Evolutionary conservation across 2,888 invertebrate species (phyloP).

Genomic region (Heliconius ismenius): DNA sequence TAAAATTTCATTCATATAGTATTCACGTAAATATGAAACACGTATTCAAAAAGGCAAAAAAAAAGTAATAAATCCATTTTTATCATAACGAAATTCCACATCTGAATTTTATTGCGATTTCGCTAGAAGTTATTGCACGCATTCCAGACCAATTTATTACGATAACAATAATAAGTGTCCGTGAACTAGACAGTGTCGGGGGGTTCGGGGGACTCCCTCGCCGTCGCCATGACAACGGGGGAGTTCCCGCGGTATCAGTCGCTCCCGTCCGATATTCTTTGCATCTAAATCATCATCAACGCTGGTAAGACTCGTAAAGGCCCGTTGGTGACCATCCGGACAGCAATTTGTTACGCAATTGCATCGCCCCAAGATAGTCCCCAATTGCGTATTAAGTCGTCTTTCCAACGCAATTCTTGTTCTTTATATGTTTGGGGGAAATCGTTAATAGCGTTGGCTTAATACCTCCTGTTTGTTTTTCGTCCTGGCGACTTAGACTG

Average conservation of each 20-base stretch:
- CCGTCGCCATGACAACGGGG: conserved; percentile 66
- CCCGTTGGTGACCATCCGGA: conserved; percentile 68
- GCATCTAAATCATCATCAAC: conserved; percentile 81
- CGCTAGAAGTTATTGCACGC: conserved; percentile 68
- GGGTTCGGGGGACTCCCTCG: conserved; percentile 52
- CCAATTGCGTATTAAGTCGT: conserved; percentile 51
- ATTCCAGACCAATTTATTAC: conserved; percentile 79
- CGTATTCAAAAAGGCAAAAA: conserved; percentile 39
- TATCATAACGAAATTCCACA: conserved; percentile 48
- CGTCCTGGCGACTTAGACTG: conserved; percentile 28
- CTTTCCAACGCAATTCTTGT: conserved; percentile 50
- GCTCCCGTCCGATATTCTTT: conserved; percentile 72
- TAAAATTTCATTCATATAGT: conserved; percentile 14
- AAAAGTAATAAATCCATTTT: conserved; percentile 45
- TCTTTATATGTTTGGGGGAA: conserved; percentile 46
- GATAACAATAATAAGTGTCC: conserved; percentile 79
- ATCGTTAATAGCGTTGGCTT: conserved; percentile 45
- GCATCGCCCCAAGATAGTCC: conserved; percentile 52
- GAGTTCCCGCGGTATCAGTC: conserved; percentile 62
- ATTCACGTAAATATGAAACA: conserved; percentile 34
- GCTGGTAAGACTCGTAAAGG: conserved; percentile 74
- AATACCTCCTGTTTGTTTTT: conserved; percentile 41
- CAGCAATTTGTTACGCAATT: conserved; percentile 63
- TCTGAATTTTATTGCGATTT: conserved; percentile 68
- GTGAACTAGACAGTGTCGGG: conserved; percentile 70